Percentiles rank a stretch among this genome's conserved stretches.
phyloP scores from a whole-genome alignment of 2,113 vertebrate genomes.

The Tinamus guttatus region DNA sequence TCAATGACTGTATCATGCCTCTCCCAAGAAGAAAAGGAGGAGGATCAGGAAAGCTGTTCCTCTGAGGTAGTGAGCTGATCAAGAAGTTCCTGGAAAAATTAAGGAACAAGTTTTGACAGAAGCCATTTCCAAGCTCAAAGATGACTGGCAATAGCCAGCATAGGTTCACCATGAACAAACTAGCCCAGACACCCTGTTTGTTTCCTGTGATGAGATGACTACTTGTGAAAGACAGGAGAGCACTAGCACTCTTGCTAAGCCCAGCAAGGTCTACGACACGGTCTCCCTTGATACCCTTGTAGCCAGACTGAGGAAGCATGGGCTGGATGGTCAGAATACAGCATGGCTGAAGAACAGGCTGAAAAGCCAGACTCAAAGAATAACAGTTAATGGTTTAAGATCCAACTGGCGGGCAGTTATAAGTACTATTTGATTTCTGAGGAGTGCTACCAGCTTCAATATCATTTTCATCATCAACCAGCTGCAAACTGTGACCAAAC shows the following conservation, averaged over 20 bases:
- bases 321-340: background rate
- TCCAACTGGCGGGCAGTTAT: background rate
- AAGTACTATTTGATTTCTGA: background rate
- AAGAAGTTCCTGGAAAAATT: background rate
- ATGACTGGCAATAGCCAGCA: background rate
- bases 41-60: background rate
- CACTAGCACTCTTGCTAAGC: accelerated
- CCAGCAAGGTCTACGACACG: background rate
- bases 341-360: background rate
- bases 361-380: background rate
- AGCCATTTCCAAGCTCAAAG: background rate
- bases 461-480: background rate
- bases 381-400: background rate
- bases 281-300: background rate
- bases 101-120: background rate
- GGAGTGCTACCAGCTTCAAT: background rate
- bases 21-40: background rate
- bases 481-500: background rate
- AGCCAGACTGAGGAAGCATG: background rate
- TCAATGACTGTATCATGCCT: accelerated
- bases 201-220: background rate
- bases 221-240: background rate
- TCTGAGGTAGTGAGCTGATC: background rate
- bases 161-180: background rate
- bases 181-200: background rate